Conservation (phyloP, 2,113 vertebrate genomes). For the Uropsilus gracilis region DNA sequence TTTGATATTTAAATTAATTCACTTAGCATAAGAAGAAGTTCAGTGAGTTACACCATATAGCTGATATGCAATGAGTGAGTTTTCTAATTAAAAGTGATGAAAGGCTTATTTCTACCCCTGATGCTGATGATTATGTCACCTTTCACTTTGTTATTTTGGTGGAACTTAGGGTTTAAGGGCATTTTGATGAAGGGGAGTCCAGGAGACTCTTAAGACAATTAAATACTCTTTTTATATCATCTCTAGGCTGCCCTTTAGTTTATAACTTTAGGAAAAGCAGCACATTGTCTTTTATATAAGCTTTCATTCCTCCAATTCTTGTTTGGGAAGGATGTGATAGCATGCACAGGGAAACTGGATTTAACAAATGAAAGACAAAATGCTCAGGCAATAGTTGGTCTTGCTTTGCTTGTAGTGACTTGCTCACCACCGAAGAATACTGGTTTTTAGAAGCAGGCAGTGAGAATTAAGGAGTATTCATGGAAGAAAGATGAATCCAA, state of each 20-base stretch:
- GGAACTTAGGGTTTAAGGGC: neutral
- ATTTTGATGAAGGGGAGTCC: neutral
- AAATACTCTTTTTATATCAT: neutral
- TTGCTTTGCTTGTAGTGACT: neutral
- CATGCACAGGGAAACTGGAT: neutral
- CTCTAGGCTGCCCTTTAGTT: neutral
- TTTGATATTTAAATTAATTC: neutral
- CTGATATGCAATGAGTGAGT: neutral
- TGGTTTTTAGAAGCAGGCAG: neutral
- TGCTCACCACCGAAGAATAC: neutral
- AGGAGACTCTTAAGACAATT: neutral
- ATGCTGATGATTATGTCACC: neutral
- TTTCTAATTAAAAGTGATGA: neutral
- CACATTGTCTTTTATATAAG: neutral
- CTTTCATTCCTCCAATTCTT: neutral
- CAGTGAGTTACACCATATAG: neutral
- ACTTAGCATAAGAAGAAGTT: neutral
- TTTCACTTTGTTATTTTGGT: neutral
- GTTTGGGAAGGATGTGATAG: neutral
- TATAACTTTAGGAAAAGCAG: neutral
- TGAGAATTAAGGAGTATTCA: neutral
- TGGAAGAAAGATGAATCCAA: neutral
- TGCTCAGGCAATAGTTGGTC: neutral
- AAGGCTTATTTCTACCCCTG: neutral
- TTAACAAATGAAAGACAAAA: neutral